Conservation (phyloP, 2,113 vertebrate species). For the Ornithorhynchus anatinus region DNA sequence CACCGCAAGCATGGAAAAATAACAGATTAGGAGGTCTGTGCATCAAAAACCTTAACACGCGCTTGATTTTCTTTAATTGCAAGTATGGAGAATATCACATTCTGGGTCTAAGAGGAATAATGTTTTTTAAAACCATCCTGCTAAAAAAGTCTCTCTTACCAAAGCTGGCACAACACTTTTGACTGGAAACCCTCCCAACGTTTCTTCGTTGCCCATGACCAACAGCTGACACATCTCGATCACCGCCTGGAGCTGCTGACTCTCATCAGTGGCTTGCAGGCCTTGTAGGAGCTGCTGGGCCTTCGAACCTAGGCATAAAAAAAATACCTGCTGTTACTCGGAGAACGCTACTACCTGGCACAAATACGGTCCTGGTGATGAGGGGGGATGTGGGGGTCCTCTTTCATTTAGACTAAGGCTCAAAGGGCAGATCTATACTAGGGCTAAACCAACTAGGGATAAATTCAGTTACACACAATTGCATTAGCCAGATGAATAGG, state of each 20-base stretch:
- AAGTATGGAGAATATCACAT: too few species aligned
- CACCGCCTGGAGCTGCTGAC: slow-evolving; percentile 96
- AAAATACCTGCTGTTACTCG: neutral
- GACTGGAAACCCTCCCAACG: slow-evolving; percentile 96
- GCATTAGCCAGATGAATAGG: too few species aligned
- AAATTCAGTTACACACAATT: too few species aligned
- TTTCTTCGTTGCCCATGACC: slow-evolving; percentile 99
- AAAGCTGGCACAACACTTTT: slow-evolving; percentile 97
- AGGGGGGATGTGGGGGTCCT: neutral
- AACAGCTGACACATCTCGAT: slow-evolving; percentile 99
- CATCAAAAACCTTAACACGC: too few species aligned
- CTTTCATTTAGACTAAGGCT: neutral
- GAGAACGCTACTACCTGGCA: neutral
- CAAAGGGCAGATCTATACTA: too few species aligned
- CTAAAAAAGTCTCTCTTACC: slow-evolving; percentile 71
- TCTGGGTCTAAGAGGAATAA: neutral
- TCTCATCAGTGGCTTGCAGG: slow-evolving; percentile 97
- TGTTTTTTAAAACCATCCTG: neutral
- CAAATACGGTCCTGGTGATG: neutral
- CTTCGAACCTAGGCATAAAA: slow-evolving; percentile 85
- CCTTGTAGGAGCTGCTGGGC: slow-evolving; percentile 97
- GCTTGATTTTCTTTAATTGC: too few species aligned
- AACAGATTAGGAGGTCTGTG: too few species aligned
- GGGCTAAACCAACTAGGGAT: too few species aligned
- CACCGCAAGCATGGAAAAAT: too few species aligned